Conservation (phyloP, 2,888 invertebrate genomes). For the Acholoe squamosa region DNA sequence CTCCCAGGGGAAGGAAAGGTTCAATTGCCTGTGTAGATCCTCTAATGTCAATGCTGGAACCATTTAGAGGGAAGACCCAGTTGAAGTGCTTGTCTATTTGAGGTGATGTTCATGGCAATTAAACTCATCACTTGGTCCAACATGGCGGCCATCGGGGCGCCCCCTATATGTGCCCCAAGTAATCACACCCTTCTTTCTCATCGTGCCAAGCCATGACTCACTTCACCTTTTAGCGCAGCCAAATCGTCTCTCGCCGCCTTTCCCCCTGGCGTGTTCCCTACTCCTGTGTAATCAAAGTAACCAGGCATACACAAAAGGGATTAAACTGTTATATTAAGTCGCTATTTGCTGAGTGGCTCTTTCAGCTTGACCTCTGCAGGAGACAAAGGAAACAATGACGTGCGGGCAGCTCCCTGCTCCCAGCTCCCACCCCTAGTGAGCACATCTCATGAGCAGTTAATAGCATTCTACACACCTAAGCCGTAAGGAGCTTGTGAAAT, state of each 20-base stretch:
- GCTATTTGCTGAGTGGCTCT: conserved; percentile 42
- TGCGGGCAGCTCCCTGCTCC: conserved; percentile 15
- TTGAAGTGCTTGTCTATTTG: conserved; percentile 29
- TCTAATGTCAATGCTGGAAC: background rate
- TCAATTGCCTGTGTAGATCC: background rate
- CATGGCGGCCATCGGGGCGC: background rate
- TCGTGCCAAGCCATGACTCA: conserved; percentile 1
- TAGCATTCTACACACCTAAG: conserved; percentile 51
- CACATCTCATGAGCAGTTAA: conserved; percentile 55
- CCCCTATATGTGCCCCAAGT: background rate
- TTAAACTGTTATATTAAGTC: conserved; percentile 54
- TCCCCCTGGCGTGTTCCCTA: background rate
- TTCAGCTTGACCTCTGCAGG: conserved; percentile 33
- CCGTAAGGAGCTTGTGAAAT: conserved; percentile 57
- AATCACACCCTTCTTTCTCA: background rate
- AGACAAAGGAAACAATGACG: conserved; percentile 57
- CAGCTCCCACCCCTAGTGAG: background rate
- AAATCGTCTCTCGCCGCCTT: conserved; percentile 1
- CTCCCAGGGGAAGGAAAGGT: background rate
- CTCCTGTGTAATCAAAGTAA: conserved; percentile 56
- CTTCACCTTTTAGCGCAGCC: conserved; percentile 5
- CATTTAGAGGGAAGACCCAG: background rate
- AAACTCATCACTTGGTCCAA: conserved; percentile 38
- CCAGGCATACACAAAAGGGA: conserved; percentile 49
- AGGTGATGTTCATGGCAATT: conserved; percentile 41